These are phyloP conservation scores for Drosophila pandora DNA, from an alignment of 1,140 invertebrate genomes.

Conservation along the genomic window DNA sequence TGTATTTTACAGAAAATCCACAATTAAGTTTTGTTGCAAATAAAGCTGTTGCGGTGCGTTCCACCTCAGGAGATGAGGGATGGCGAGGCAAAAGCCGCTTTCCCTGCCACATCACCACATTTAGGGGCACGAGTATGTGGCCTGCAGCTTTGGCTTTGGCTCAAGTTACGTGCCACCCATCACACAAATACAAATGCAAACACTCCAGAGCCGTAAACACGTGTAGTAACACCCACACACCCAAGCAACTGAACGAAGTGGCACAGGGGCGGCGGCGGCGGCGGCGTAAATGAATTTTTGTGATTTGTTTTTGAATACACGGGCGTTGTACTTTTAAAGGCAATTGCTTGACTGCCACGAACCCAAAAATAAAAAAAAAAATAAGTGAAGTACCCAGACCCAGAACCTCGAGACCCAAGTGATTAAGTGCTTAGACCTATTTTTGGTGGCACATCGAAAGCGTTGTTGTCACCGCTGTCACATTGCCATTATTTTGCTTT, in stretches of 20 bases:
- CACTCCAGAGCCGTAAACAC: conserved; percentile 24
- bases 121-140: conserved; percentile 38
- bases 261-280: conserved; percentile 35
- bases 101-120: conserved; percentile 31
- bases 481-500: conserved; percentile 21
- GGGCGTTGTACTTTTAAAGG: conserved; percentile 58
- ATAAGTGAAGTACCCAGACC: neutral
- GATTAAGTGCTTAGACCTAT: conserved; percentile 74
- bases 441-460: conserved; percentile 50
- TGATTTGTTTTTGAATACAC: conserved; percentile 67
- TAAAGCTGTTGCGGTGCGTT: conserved; percentile 42
- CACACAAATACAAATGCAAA: conserved; percentile 5
- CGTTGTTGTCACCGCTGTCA: conserved; percentile 28
- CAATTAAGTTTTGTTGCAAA: conserved; percentile 49
- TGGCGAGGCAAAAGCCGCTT: conserved; percentile 27
- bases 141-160: conserved; percentile 55
- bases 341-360: conserved; percentile 58
- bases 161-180: conserved; percentile 43
- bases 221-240: conserved; percentile 30
- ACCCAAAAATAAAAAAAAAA: neutral
- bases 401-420: conserved; percentile 46
- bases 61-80: conserved; percentile 6
- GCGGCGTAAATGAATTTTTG: conserved; percentile 46
- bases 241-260: conserved; percentile 10
- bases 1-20: conserved; percentile 36